These are phyloP conservation scores for Hydrochoerus hydrochaeris DNA, from an alignment of 2,113 vertebrate genomes.

Conservation along the genomic window DNA sequence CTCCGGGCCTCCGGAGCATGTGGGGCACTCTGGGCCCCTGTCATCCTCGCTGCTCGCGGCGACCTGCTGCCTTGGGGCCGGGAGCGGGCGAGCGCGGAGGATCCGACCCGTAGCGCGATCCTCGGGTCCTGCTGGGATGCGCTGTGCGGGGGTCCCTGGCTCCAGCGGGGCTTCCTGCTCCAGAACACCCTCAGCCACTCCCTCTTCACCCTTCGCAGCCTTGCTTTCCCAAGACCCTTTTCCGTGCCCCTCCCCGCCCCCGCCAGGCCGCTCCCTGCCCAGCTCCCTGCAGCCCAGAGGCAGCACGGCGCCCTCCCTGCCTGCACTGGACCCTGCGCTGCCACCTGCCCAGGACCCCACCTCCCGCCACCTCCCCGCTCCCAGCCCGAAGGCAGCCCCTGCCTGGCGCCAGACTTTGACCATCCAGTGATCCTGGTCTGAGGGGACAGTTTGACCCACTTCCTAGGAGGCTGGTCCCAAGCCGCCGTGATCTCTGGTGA, in stretches of 20 bases:
- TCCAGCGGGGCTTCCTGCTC: neutral
- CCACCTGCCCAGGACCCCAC: conserved; percentile 1
- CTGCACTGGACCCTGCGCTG: conserved; percentile 17
- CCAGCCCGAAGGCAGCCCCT: neutral
- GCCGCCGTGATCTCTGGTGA: conserved; percentile 42
- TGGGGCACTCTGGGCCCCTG: neutral
- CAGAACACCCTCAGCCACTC: neutral
- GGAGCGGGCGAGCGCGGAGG: neutral
- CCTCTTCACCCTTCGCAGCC: neutral
- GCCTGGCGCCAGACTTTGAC: neutral
- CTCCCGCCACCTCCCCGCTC: neutral
- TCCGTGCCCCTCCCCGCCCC: neutral
- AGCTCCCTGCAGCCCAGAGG: neutral
- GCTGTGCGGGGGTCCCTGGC: neutral
- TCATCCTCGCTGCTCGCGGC: neutral
- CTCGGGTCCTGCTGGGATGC: neutral
- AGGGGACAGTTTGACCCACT: conserved; percentile 75
- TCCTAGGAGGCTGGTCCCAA: conserved; percentile 50
- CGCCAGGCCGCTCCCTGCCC: neutral
- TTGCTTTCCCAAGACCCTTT: neutral
- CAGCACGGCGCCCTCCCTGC: neutral
- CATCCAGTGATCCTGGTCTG: neutral
- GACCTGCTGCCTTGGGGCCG: neutral
- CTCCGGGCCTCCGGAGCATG: neutral
- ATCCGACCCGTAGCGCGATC: neutral